Evolutionary conservation across 2,888 invertebrate genomes (phyloP).

Genomic region (Lithophane semibrunnea): DNA sequence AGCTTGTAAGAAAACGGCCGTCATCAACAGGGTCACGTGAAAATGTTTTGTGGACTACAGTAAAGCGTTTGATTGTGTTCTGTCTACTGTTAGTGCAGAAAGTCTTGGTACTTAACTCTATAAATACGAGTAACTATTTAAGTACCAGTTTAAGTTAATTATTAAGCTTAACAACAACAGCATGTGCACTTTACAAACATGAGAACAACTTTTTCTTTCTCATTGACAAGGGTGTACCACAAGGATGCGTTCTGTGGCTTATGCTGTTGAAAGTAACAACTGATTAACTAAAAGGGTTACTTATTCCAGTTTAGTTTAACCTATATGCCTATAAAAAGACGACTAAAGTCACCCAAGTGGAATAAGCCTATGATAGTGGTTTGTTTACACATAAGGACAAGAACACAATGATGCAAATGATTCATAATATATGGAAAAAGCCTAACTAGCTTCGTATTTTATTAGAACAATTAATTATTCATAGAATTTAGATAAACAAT

Average conservation of each 20-base stretch:
- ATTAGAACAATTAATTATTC: slow-evolving; percentile 31
- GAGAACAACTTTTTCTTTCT: background rate
- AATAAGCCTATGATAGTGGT: background rate
- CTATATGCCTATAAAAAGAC: background rate
- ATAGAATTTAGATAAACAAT: slow-evolving; percentile 26
- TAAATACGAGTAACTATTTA: background rate
- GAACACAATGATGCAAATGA: slow-evolving; percentile 11
- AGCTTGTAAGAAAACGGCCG: background rate
- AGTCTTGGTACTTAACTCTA: background rate
- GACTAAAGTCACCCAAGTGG: background rate
- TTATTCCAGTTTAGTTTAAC: background rate
- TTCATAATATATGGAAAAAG: slow-evolving; percentile 24
- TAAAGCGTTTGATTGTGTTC: slow-evolving; percentile 15
- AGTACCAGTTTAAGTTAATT: background rate
- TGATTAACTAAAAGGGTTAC: background rate
- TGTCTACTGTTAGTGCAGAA: background rate
- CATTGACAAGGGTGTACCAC: background rate
- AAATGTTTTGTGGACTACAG: background rate
- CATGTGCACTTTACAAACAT: no score
- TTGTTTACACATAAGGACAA: slow-evolving; percentile 14
- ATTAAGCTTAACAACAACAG: background rate
- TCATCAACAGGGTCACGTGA: background rate
- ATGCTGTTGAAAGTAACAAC: background rate
- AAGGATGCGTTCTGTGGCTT: slow-evolving; percentile 6
- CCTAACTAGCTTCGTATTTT: slow-evolving; percentile 3